These are phyloP conservation scores for Rhadinocentrus ornatus DNA, from an alignment of 2,797 vertebrate genomes.

Conservation along the genomic window DNA sequence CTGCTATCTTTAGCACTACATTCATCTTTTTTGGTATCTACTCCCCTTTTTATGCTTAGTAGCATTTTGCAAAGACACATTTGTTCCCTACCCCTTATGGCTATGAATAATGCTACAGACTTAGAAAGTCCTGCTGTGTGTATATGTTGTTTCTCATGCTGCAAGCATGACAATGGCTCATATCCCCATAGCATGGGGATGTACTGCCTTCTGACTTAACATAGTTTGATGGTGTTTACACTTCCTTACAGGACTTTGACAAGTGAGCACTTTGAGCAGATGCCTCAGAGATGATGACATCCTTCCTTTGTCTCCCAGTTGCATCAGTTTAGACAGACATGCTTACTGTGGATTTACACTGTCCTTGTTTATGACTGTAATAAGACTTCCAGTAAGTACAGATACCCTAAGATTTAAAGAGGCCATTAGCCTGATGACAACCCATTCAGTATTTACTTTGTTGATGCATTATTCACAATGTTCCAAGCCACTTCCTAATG, in stretches of 20 bases:
- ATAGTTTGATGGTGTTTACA: constrained; percentile 72
- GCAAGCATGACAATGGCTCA: constrained; percentile 53
- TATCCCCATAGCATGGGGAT: constrained; percentile 51
- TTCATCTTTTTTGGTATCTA: constrained; percentile 68
- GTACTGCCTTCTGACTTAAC: constrained; percentile 68
- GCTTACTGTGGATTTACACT: constrained; percentile 30
- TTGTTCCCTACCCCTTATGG: constrained; percentile 35
- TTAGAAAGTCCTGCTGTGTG: constrained; percentile 42
- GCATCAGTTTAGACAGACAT: constrained; percentile 61
- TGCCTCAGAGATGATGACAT: constrained; percentile 67
- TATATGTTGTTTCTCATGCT: constrained; percentile 46
- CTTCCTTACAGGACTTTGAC: constrained; percentile 66
- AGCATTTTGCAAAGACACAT: constrained; percentile 43
- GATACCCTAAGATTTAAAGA: constrained; percentile 16
- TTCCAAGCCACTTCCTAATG: constrained; percentile 3
- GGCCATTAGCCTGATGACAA: constrained; percentile 10
- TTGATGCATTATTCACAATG: constrained; percentile 14
- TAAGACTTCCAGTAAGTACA: constrained; percentile 10
- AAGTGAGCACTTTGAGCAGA: constrained; percentile 63
- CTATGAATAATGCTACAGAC: constrained; percentile 61
- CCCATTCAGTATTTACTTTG: constrained; percentile 21
- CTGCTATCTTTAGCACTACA: constrained; percentile 66
- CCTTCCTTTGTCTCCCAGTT: constrained; percentile 52
- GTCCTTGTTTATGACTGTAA: constrained; percentile 24
- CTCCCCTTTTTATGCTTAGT: constrained; percentile 63